These are phyloP conservation scores for Pseudobourletiella spinata DNA, from an alignment of 1,140 invertebrate genomes.

Conservation along the genomic window DNA sequence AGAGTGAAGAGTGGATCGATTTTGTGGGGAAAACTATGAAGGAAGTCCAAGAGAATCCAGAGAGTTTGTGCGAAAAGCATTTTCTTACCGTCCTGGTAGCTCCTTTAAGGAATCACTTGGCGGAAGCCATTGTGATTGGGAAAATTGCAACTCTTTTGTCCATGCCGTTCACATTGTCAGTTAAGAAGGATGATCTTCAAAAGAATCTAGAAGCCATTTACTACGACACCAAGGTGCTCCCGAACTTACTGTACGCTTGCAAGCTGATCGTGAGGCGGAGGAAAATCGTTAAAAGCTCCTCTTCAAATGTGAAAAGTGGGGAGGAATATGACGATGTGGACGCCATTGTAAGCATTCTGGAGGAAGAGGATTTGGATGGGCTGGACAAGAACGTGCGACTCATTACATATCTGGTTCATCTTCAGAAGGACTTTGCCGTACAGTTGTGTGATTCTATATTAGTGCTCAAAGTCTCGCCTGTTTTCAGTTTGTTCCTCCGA, in stretches of 20 bases:
- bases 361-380: conserved; percentile 24
- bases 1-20: conserved; percentile 73
- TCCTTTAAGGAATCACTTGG: conserved; percentile 38
- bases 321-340: neutral
- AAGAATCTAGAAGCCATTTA: conserved; percentile 31
- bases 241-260: conserved; percentile 38
- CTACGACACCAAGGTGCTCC: conserved; percentile 39
- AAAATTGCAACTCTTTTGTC: conserved; percentile 37
- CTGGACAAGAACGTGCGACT: conserved; percentile 27
- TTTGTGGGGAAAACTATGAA: conserved; percentile 47
- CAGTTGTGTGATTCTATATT: conserved; percentile 68
- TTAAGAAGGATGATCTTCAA: conserved; percentile 14
- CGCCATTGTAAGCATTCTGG: conserved; percentile 6
- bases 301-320: conserved; percentile 20
- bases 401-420: conserved; percentile 49
- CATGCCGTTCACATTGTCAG: conserved; percentile 37
- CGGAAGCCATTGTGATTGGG: conserved; percentile 37
- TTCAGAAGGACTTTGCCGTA: conserved; percentile 56
- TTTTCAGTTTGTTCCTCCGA: conserved; percentile 43
- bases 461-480: conserved; percentile 51
- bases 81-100: conserved; percentile 38
- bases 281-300: conserved; percentile 16
- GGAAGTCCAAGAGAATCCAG: conserved; percentile 34
- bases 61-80: conserved; percentile 34
- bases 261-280: conserved; percentile 37